phyloP scores from a whole-genome alignment of 2,797 vertebrate genomes.

The Cheirogaleus major region DNA sequence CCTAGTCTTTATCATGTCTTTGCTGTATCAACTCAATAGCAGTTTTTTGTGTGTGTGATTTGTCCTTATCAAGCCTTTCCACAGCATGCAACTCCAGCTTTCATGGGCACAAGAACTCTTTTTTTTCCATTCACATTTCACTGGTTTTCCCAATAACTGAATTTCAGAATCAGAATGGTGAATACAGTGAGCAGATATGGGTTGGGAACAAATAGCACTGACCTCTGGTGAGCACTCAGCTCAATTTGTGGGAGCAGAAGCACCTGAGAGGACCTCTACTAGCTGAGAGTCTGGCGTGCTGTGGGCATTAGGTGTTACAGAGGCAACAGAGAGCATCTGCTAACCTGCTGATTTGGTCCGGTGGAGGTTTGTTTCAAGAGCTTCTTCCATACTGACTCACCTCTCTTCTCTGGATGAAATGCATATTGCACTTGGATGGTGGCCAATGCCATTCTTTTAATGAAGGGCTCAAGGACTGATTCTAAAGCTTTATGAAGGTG shows the following conservation, averaged over 20 bases:
- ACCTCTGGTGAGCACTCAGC: background rate
- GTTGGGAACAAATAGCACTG: slow-evolving; percentile 17
- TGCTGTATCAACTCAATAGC: background rate
- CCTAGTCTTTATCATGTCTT: background rate
- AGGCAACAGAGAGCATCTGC: background rate
- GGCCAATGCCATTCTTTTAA: background rate
- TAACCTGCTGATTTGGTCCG: background rate
- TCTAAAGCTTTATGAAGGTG: background rate
- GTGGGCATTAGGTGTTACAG: background rate
- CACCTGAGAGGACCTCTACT: background rate
- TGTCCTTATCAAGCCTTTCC: background rate
- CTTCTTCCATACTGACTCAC: background rate
- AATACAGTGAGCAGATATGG: background rate
- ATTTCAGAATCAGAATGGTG: background rate
- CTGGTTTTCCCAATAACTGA: slow-evolving; percentile 34
- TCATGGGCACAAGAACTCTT: background rate
- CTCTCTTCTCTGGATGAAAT: background rate
- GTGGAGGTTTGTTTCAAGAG: background rate
- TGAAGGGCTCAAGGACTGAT: background rate
- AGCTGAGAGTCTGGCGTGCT: background rate
- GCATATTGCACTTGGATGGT: background rate
- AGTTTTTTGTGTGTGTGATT: background rate
- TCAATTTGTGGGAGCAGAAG: background rate
- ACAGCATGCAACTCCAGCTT: background rate
- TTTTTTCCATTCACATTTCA: background rate